These are phyloP conservation scores for Oryzias celebensis DNA, from an alignment of 2,113 vertebrate genomes.

Conservation along the genomic window DNA sequence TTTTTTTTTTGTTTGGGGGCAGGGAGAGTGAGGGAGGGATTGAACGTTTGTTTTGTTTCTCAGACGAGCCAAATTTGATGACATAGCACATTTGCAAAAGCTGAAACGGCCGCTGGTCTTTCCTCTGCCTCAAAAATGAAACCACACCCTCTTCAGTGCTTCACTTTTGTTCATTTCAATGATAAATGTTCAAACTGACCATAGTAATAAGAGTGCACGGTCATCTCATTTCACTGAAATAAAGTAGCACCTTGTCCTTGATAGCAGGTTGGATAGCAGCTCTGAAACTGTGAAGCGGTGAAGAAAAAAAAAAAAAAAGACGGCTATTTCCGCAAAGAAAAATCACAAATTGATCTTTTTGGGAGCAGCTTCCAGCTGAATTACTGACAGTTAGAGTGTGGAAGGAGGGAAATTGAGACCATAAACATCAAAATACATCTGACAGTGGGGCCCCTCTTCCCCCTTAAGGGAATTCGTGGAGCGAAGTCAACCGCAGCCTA, in stretches of 20 bases:
- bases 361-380: slow-evolving; percentile 7
- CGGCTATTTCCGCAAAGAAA: slow-evolving; percentile 20
- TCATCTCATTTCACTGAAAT: too few relatives aligned
- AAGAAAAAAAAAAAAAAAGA: neutral
- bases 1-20: slow-evolving; percentile 1
- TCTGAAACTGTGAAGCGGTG: neutral
- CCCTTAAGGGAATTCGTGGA: slow-evolving; percentile 56
- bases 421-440: slow-evolving; percentile 52
- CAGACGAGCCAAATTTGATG: slow-evolving; percentile 30
- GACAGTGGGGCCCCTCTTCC: slow-evolving; percentile 65
- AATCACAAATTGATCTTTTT: neutral
- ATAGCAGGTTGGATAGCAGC: too few relatives aligned
- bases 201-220: too few relatives aligned
- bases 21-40: neutral
- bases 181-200: neutral
- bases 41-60: slow-evolving; percentile 27
- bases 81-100: slow-evolving; percentile 40
- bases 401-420: slow-evolving; percentile 31
- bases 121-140: slow-evolving; percentile 61
- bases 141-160: slow-evolving; percentile 27
- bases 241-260: too few relatives aligned
- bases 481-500: slow-evolving; percentile 58
- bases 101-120: slow-evolving; percentile 30
- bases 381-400: slow-evolving; percentile 30
- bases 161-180: neutral